Evolutionary conservation across 2,888 invertebrate species (phyloP).

Genomic region (Phortica magna): DNA sequence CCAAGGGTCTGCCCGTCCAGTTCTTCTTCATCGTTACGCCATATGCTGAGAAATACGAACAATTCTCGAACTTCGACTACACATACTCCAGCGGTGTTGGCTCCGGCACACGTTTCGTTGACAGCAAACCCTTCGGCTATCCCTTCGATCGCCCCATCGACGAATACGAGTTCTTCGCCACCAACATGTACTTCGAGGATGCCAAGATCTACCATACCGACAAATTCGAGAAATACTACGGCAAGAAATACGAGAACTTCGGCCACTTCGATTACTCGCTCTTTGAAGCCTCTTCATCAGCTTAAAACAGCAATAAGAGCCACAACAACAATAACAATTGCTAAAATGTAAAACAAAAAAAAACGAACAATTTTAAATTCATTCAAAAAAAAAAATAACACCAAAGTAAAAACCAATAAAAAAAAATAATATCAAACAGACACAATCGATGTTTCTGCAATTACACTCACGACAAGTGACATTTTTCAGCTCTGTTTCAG

Average conservation of each 20-base stretch:
- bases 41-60: constrained; percentile 79
- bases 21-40: constrained; percentile 83
- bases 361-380: not conserved
- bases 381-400: not conserved
- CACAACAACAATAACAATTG: constrained; percentile 18
- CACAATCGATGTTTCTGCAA: not conserved
- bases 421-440: not conserved
- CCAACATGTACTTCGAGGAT: constrained; percentile 84
- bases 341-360: constrained; percentile 37
- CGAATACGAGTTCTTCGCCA: constrained; percentile 81
- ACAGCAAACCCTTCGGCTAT: constrained; percentile 84
- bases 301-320: not conserved
- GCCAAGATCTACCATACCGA: constrained; percentile 83
- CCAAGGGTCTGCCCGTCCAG: constrained; percentile 83
- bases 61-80: constrained; percentile 79
- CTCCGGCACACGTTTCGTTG: constrained; percentile 80
- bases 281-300: constrained; percentile 37
- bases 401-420: not conserved
- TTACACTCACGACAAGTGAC: not conserved
- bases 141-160: constrained; percentile 85
- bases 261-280: constrained; percentile 68
- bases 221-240: constrained; percentile 71
- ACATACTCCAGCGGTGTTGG: constrained; percentile 80
- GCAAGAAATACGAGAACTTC: constrained; percentile 63
- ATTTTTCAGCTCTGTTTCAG: too few species aligned